Evolutionary conservation across 2,797 vertebrate species (phyloP).

Genomic region (Ara ararauna): DNA sequence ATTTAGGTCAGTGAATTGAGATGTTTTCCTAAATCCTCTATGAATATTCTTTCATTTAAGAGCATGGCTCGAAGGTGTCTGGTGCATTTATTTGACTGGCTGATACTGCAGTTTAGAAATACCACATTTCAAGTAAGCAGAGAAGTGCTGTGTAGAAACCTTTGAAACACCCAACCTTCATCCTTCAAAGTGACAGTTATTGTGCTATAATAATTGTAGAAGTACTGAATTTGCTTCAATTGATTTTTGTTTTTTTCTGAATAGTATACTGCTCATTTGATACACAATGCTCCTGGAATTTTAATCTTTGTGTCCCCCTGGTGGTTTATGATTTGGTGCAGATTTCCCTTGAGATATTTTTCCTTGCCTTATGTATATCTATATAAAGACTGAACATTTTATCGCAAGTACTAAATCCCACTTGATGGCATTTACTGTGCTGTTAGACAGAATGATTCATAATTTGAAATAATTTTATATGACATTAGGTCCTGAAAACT

Average conservation of each 20-base stretch:
- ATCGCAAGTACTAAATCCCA: neutral
- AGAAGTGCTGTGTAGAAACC: constrained; percentile 27
- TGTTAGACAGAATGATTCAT: neutral
- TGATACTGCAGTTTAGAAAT: constrained; percentile 60
- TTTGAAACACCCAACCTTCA: constrained; percentile 62
- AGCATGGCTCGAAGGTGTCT: constrained; percentile 66
- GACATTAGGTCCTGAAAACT: neutral
- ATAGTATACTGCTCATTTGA: constrained; percentile 33
- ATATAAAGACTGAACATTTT: neutral
- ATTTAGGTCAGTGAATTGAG: constrained; percentile 76
- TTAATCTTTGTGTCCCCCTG: constrained; percentile 25
- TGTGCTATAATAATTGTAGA: constrained; percentile 58
- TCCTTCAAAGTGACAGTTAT: constrained; percentile 67
- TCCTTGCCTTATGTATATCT: neutral
- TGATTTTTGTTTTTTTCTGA: constrained; percentile 43
- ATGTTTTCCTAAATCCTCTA: constrained; percentile 63
- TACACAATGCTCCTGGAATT: constrained; percentile 26
- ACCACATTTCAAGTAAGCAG: constrained; percentile 44
- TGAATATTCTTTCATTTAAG: constrained; percentile 71
- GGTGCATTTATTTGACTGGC: constrained; percentile 62
- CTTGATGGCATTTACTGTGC: constrained; percentile 16
- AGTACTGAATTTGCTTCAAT: constrained; percentile 43
- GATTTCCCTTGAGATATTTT: constrained; percentile 55
- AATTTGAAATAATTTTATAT: constrained; percentile 14
- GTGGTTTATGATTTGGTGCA: constrained; percentile 47